Evolutionary conservation across 92 coral and sea anemone species (phyloP).

Genomic region (Phenganax subtilis): DNA sequence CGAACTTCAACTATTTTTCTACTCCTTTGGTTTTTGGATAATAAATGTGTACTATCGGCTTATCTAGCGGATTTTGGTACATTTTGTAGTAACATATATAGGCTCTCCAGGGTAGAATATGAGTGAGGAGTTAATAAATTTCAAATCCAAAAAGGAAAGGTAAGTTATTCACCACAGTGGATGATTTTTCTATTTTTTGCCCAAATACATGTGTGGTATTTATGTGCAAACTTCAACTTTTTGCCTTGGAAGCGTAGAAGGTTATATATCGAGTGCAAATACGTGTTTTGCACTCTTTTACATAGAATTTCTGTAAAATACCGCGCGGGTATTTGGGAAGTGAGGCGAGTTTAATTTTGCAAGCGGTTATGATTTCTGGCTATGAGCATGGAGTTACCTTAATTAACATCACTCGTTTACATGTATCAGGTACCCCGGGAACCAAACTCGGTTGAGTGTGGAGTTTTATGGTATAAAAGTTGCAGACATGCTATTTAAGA

Average conservation of each 20-base stretch:
- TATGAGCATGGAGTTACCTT: neutral
- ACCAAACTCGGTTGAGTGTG: no score
- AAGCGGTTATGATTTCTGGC: slow-evolving; percentile 10
- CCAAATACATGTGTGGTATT: neutral
- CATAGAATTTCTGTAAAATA: neutral
- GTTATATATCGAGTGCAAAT: neutral
- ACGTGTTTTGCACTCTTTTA: neutral
- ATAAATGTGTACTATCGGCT: no score
- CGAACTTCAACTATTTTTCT: no score
- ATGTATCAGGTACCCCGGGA: no score
- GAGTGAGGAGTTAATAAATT: neutral
- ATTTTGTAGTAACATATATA: neutral
- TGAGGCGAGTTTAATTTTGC: neutral
- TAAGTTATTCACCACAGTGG: neutral
- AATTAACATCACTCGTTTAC: no score
- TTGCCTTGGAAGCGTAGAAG: neutral
- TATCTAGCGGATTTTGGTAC: no score
- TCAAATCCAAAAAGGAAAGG: neutral
- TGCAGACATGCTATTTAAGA: no score
- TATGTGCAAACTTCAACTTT: neutral
- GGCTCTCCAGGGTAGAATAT: neutral
- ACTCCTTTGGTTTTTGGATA: no score
- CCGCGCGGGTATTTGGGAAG: neutral
- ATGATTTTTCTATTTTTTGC: neutral
- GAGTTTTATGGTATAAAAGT: no score